Evolutionary conservation across 2,797 vertebrate species (phyloP).

Genomic region (Uromys caudimaculatus): DNA sequence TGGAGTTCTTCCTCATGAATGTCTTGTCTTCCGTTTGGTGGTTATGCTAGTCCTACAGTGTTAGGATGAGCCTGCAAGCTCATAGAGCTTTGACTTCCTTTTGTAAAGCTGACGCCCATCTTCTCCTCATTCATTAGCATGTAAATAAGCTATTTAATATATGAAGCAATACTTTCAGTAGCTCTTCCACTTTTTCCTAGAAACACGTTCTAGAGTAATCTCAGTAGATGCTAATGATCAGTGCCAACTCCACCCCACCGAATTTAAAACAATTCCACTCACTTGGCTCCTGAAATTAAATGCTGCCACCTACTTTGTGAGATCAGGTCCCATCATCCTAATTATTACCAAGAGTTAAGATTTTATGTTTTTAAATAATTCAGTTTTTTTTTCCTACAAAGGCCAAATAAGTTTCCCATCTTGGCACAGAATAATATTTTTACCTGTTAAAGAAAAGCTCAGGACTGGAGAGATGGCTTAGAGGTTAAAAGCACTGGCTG

Average conservation of each 20-base stretch:
- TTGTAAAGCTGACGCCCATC: background rate
- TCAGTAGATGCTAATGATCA: background rate
- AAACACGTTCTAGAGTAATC: background rate
- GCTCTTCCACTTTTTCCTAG: background rate
- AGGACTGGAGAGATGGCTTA: background rate
- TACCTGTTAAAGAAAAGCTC: conserved; percentile 82
- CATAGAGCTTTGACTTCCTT: background rate
- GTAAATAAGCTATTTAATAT: background rate
- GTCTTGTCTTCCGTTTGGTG: background rate
- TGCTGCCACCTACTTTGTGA: background rate
- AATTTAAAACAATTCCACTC: background rate
- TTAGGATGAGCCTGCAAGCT: background rate
- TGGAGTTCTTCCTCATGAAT: background rate
- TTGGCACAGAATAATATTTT: conserved; percentile 82
- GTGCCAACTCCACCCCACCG: rapidly evolving
- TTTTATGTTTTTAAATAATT: conserved; percentile 70
- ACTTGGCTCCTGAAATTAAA: background rate
- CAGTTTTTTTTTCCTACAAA: conserved; percentile 80
- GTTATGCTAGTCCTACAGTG: background rate
- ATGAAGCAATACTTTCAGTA: background rate
- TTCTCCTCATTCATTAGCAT: background rate
- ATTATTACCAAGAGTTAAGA: background rate
- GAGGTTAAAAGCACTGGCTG: background rate
- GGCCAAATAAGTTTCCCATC: conserved; percentile 84
- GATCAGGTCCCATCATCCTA: too few relatives aligned